Evolutionary conservation across 1,140 invertebrate species (phyloP).

Genomic region (Muscidifurax raptorellus): DNA sequence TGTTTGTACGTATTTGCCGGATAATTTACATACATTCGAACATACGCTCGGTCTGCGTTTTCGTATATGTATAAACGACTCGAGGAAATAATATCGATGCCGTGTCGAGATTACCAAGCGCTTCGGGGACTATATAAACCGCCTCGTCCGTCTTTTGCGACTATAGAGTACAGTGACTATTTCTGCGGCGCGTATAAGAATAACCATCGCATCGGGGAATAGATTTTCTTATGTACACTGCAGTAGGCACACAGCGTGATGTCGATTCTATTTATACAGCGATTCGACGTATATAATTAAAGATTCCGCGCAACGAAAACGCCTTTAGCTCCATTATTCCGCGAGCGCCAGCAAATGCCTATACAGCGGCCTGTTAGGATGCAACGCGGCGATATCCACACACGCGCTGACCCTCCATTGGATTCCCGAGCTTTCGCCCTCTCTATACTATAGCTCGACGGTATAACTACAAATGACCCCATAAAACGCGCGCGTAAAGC

Average conservation of each 20-base stretch:
- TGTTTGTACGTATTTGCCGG: not conserved
- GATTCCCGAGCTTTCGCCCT: not conserved
- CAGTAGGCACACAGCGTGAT: no score
- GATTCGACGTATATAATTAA: no score
- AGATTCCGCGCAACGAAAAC: no score
- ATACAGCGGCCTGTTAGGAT: not conserved
- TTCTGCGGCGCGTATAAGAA: no score
- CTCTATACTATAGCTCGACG: not conserved
- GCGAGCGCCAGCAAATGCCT: not conserved
- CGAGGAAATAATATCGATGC: slow-evolving; percentile 30
- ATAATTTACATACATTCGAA: not conserved
- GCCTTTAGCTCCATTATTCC: not conserved
- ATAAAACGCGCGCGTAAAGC: slow-evolving; percentile 44
- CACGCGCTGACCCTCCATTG: not conserved
- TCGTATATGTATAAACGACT: no score
- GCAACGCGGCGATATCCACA: not conserved
- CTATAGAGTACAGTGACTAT: no score
- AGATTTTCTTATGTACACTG: no score
- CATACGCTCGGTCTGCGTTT: no score
- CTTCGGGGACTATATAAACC: not conserved
- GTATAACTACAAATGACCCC: slow-evolving; percentile 44
- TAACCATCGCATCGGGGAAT: no score
- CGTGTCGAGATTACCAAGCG: slow-evolving; percentile 23
- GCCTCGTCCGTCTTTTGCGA: not conserved
- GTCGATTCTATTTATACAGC: no score